Percentiles rank a stretch among this genome's conserved stretches.
These are phyloP conservation scores for Triops cancriformis DNA, from an alignment of 1,140 invertebrate genomes.

Conservation along the genomic window DNA sequence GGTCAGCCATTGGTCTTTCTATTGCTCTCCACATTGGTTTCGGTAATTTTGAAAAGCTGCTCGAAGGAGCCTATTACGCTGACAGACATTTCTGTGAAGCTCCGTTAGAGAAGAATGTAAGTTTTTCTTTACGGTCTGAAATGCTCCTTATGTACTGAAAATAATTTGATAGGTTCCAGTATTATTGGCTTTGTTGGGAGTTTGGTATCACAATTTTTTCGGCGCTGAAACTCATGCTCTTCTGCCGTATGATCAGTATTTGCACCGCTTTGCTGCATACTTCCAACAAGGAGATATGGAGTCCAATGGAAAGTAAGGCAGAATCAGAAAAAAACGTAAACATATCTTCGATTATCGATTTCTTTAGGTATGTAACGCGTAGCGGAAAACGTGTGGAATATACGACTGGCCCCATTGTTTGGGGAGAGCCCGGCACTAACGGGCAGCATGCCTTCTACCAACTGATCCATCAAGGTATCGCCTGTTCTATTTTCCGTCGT, in stretches of 20 bases:
- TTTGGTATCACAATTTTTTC: slow-evolving; percentile 96
- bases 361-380: slow-evolving; percentile 52
- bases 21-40: slow-evolving; percentile 90
- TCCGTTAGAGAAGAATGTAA: slow-evolving; percentile 89
- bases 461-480: slow-evolving; percentile 82
- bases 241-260: slow-evolving; percentile 96
- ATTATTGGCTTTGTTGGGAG: slow-evolving; percentile 82
- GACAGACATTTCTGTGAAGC: slow-evolving; percentile 87
- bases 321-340: slow-evolving; percentile 28
- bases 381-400: slow-evolving; percentile 66
- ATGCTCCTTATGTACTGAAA: neutral
- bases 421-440: slow-evolving; percentile 98
- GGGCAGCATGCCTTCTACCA: slow-evolving; percentile 99
- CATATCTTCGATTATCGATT: neutral
- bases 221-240: slow-evolving; percentile 91
- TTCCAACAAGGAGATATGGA: slow-evolving; percentile 99
- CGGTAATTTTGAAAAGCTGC: slow-evolving; percentile 88
- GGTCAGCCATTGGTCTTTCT: slow-evolving; percentile 95
- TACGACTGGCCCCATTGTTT: slow-evolving; percentile 82
- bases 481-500: neutral
- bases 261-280: slow-evolving; percentile 97
- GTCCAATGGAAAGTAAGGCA: slow-evolving; percentile 93
- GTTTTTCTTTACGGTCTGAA: slow-evolving; percentile 31
- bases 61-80: slow-evolving; percentile 85
- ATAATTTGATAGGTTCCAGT: slow-evolving; percentile 70